These are phyloP conservation scores for Callithrix jacchus DNA, from an alignment of 2,113 vertebrate species.

Conservation along the genomic window DNA sequence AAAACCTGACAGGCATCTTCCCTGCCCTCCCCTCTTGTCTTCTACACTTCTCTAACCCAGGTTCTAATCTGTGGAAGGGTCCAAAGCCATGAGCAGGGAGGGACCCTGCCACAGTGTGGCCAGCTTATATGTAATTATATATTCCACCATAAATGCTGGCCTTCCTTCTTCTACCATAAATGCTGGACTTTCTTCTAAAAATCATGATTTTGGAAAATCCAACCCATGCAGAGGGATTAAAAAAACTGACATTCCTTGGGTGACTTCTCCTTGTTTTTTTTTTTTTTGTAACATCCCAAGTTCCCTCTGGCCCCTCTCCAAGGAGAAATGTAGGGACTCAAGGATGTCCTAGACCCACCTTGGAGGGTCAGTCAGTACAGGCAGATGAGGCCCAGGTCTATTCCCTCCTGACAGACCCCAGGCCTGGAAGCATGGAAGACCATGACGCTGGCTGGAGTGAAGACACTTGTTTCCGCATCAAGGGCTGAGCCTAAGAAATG, in stretches of 20 bases:
- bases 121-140: background rate
- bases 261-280: conserved; percentile 33
- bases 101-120: background rate
- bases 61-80: conserved; percentile 2
- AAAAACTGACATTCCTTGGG: background rate
- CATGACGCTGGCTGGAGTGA: conserved; percentile 37
- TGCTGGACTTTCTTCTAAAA: background rate
- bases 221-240: background rate
- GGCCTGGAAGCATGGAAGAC: conserved; percentile 18
- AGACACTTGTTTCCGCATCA: conserved; percentile 17
- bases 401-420: background rate
- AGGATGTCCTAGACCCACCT: conserved; percentile 10
- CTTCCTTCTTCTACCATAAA: background rate
- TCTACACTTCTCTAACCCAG: background rate
- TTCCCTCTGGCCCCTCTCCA: conserved; percentile 47
- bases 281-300: background rate
- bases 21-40: background rate
- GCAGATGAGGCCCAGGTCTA: conserved; percentile 16
- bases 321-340: conserved; percentile 57
- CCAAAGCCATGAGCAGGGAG: background rate
- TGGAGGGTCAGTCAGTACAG: background rate
- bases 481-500: conserved; percentile 59
- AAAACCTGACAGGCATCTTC: background rate
- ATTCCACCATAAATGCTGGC: conserved; percentile 2
- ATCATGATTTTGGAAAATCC: conserved; percentile 47